Percentiles rank a stretch among this genome's conserved stretches.
Conservation (phyloP, 2,113 vertebrate species). For the Buteo buteo region DNA sequence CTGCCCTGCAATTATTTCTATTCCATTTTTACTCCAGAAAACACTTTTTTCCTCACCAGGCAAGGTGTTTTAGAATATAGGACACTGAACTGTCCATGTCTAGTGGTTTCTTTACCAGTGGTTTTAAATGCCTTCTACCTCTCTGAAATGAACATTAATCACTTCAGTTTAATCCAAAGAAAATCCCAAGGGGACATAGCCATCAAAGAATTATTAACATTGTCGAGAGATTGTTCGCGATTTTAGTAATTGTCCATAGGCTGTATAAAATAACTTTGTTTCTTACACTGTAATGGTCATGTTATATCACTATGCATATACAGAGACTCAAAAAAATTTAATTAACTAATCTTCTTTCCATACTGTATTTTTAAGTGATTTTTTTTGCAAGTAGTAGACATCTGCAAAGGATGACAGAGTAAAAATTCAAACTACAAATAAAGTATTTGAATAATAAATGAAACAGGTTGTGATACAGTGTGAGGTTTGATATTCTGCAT, state of each 20-base stretch:
- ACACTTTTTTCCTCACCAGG: background rate
- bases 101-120: background rate
- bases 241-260: background rate
- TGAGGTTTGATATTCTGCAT: background rate
- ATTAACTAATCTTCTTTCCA: background rate
- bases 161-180: background rate
- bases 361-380: background rate
- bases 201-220: background rate
- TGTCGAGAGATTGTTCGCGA: background rate
- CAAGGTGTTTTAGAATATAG: background rate
- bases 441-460: background rate
- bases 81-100: background rate
- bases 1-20: background rate
- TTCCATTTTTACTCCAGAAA: background rate
- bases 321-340: background rate
- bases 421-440: background rate
- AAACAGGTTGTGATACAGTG: background rate
- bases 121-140: background rate
- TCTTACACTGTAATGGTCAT: background rate
- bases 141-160: background rate
- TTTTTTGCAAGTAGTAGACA: background rate
- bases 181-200: background rate
- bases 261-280: background rate
- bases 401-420: background rate
- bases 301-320: background rate